Evolutionary conservation across 2,113 vertebrate species (phyloP).

Genomic region (Triplophysa tibetana): DNA sequence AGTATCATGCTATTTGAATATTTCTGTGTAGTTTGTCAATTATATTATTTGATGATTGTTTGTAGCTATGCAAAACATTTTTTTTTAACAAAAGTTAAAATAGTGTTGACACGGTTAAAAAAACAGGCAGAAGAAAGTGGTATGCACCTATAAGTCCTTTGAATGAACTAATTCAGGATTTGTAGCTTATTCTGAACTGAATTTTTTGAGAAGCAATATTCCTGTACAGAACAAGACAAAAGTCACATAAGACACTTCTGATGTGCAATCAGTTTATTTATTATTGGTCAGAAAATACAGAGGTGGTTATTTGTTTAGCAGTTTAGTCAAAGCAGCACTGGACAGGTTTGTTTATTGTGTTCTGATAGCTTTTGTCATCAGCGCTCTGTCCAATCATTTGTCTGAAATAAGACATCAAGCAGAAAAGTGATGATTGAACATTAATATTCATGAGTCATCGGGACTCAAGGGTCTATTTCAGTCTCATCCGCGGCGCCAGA

Average conservation of each 20-base stretch:
- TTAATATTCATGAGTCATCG: neutral
- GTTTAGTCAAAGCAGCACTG: slow-evolving; percentile 30
- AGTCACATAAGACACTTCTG: neutral
- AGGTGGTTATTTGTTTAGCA: slow-evolving; percentile 21
- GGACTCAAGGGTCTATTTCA: slow-evolving; percentile 57
- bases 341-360: too few relatives aligned
- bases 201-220: too few relatives aligned
- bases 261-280: slow-evolving; percentile 43
- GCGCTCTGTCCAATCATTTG: neutral
- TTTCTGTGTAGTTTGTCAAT: too few relatives aligned
- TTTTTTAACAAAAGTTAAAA: too few relatives aligned
- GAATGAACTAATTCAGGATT: too few relatives aligned
- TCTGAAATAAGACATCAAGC: neutral
- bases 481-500: slow-evolving; percentile 73
- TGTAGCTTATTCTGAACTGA: too few relatives aligned
- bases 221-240: neutral
- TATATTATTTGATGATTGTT: too few relatives aligned
- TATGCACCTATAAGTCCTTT: too few relatives aligned
- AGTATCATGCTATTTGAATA: too few relatives aligned
- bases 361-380: neutral
- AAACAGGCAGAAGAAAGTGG: too few relatives aligned
- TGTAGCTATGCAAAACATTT: too few relatives aligned
- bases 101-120: too few relatives aligned
- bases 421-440: neutral
- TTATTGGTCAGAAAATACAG: slow-evolving; percentile 2